Evolutionary conservation across 1,140 invertebrate species (phyloP), one percentile per base, ranked within the genome.

Genomic region (Paraescarpia echinospica): DNA sequence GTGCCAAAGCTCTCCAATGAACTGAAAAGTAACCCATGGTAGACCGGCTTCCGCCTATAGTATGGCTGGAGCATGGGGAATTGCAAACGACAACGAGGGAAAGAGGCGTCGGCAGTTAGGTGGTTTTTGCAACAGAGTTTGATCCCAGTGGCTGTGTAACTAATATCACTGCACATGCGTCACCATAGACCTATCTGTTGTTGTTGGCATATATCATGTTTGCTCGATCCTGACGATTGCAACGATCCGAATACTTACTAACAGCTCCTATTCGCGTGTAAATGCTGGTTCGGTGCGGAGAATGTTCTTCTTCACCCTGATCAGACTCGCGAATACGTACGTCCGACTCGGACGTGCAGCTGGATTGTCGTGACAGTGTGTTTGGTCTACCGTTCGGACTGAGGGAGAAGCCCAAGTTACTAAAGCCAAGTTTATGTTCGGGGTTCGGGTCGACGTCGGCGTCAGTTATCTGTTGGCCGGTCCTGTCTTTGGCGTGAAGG

Each of bases 241-340:
- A 77, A 77, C 59, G 59, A 77, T 31, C 59, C 59, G 4, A 31
- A 93, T 91, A 94, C 94, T 96, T 96, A 97, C 97, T 97, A 93
- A 97, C 97, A 92, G 97, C 97, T 93, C 97, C 97, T 93, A 97
- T 96, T 96, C 98, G 98, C 5, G 98, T 96, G 95, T 97, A 98
- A 95, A 98, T 97, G 94, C 97, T 97, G 9, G 90, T 90, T 1
- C 35, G 90, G 35, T 90, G 90, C 34, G 90, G 90, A 34, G 35
- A 41, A 35, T 90, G 90, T 22, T 34, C 34, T 22, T 90, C 34
- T 12, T 90, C 90, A 22, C 35, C n/a, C 35, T 90, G 90, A 22
- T 90, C 90, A 4, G 90, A 41, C 27, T 90, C 90, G 18, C 34
- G 90, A 33, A 90, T 90, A n/a, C 34, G 35, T 31, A 90, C 1